Evolutionary conservation across 2,797 vertebrate genomes (phyloP), one percentile per base, ranked within the genome.

Genomic region (Sebastes iracundus): DNA sequence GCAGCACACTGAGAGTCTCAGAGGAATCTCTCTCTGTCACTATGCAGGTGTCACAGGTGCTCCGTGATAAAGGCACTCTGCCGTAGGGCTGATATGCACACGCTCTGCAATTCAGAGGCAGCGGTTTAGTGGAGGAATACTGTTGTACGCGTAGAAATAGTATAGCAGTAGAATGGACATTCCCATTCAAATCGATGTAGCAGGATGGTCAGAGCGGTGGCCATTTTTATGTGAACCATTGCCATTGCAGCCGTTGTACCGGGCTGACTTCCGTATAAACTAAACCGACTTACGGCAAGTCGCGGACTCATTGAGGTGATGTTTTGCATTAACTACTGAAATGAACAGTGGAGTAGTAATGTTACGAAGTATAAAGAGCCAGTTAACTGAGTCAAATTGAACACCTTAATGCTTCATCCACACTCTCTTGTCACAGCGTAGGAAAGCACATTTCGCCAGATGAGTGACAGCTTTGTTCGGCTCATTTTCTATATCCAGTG

Each of bases 11-110:
- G 64, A 69, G 52, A 72, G 25, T 53, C 63, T 66, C 22, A 30
- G 69, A 62, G 78, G 59, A 75, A 69, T 79, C 46, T 52, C 18
- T 52, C 46, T 52, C 46, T 52, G 46, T n/a, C 69, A 75, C 76
- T 65, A 3, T 84, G 77, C 72, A 80, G 82, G 88, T 89, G 77
- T 89, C 81, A 79, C 84, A 90, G 86, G 79, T 80, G 76, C 55
- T 73, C 69, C n/a, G 7, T 22, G 83, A 90, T 88, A 84, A 87
- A 81, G 63, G 69, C 14, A 2, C 66, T 79, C 82, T 80, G 83
- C 80, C 79, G 66, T 22, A 68, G 67, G 62, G 66, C 75, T 60
- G 80, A 89, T 79, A 82, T 61, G 46, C 62, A 63, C 72, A 56
- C 75, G 67, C 49, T 16, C 52, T 16, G 32, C 46, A 75, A 25